Evolutionary conservation across 2,888 invertebrate species (phyloP).

Genomic region (Adineta ricciae): DNA sequence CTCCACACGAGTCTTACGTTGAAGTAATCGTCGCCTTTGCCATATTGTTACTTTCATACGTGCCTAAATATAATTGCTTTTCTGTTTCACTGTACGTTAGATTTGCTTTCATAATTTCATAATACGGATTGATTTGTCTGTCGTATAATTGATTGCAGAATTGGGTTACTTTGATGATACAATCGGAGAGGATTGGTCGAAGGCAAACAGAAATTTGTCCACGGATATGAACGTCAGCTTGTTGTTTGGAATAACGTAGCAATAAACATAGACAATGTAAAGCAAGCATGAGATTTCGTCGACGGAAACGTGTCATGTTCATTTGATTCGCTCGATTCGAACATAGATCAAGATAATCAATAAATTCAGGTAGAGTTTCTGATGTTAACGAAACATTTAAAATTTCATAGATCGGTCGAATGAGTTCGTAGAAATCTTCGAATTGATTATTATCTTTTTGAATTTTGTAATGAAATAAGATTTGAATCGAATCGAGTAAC

Average conservation of each 20-base stretch:
- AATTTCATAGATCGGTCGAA: conserved; percentile 5
- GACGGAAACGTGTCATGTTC: background rate
- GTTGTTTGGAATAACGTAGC: background rate
- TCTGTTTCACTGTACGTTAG: conserved; percentile 13
- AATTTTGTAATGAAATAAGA: background rate
- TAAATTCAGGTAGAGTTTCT: background rate
- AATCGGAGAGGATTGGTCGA: background rate
- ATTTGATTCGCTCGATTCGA: background rate
- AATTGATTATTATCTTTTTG: background rate
- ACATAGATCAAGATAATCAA: conserved; percentile 12
- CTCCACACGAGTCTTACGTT: background rate
- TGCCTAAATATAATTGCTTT: background rate
- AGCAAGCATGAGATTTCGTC: conserved; percentile 8
- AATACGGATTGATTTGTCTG: background rate
- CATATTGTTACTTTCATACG: conserved; percentile 18
- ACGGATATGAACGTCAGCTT: background rate
- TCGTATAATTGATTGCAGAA: conserved; percentile 18
- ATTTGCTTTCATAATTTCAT: background rate
- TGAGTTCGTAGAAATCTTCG: background rate
- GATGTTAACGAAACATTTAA: background rate
- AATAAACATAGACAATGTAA: conserved; percentile 20
- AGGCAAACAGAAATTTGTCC: background rate
- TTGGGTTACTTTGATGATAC: background rate
- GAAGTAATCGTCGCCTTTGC: background rate
- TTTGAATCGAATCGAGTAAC: background rate